Evolutionary conservation across 2,888 invertebrate species (phyloP).

Genomic region (Parasteatoda lunata): DNA sequence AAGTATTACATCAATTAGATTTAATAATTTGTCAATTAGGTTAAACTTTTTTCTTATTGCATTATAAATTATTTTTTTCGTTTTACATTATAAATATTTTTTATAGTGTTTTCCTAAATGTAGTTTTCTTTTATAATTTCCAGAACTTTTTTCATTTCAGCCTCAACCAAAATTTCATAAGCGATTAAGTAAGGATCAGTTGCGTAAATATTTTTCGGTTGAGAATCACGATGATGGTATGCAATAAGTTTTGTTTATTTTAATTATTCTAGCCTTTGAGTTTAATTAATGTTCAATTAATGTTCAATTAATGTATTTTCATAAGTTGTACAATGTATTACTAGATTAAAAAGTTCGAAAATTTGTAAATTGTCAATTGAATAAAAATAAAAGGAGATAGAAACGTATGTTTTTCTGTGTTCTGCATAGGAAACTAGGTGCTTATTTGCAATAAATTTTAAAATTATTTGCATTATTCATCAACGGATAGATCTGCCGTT

Average conservation of each 20-base stretch:
- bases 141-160: slow-evolving; percentile 1
- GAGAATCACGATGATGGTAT: slow-evolving; percentile 56
- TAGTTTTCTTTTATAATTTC: neutral
- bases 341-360: neutral
- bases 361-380: neutral
- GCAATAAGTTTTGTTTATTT: neutral
- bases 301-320: neutral
- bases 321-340: neutral
- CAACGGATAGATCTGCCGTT: too few relatives aligned
- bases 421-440: neutral
- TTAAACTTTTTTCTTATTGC: too few relatives aligned
- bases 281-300: neutral
- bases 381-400: neutral
- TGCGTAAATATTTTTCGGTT: slow-evolving; percentile 54
- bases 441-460: too few relatives aligned
- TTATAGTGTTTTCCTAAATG: neutral
- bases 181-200: slow-evolving; percentile 42
- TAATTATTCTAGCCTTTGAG: neutral
- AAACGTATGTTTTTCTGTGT: neutral
- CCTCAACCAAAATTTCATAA: slow-evolving; percentile 49
- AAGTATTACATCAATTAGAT: too few relatives aligned
- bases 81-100: too few relatives aligned
- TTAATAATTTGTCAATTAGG: too few relatives aligned
- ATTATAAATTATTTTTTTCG: too few relatives aligned
- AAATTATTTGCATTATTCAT: too few relatives aligned